Percentiles rank a stretch among this genome's conserved stretches.
Evolutionary conservation across 1,140 invertebrate species (phyloP).

Genomic region (Bombyx mori): DNA sequence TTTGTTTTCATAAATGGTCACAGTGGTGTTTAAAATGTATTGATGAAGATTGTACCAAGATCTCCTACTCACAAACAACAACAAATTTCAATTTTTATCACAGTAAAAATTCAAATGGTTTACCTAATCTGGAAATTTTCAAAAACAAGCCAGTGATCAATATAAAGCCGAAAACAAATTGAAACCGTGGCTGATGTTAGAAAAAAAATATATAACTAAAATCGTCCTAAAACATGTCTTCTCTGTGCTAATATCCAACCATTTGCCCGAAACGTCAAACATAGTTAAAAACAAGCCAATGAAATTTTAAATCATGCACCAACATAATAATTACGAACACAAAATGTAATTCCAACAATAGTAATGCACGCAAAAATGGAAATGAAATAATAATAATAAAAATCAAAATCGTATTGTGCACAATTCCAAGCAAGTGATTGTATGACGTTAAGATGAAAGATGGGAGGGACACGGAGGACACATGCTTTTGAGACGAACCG

Average conservation of each 20-base stretch:
- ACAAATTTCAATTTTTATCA: too few relatives aligned
- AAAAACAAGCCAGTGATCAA: conserved; percentile 5
- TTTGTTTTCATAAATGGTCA: too few relatives aligned
- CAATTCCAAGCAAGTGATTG: conserved; percentile 33
- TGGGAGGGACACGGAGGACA: conserved; percentile 36
- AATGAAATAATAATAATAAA: conserved; percentile 10
- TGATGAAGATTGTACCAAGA: too few relatives aligned
- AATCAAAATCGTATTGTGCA: conserved; percentile 23
- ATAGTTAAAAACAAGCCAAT: conserved; percentile 29
- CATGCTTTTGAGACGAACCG: conserved; percentile 40
- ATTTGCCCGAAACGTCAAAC: conserved; percentile 16
- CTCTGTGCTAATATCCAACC: conserved; percentile 30
- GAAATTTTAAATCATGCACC: conserved; percentile 22
- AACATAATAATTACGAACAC: conserved; percentile 16
- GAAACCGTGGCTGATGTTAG: background rate
- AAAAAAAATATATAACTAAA: background rate
- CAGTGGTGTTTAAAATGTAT: too few relatives aligned
- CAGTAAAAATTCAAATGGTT: too few relatives aligned
- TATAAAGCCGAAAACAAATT: conserved; percentile 10
- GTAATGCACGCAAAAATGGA: conserved; percentile 22
- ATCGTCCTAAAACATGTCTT: conserved; percentile 39
- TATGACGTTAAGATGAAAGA: conserved; percentile 20
- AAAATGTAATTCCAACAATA: background rate
- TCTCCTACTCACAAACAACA: too few relatives aligned
- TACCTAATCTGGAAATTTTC: background rate